phyloP scores from a whole-genome alignment of 2,113 vertebrate species.

The Garra rufa region DNA sequence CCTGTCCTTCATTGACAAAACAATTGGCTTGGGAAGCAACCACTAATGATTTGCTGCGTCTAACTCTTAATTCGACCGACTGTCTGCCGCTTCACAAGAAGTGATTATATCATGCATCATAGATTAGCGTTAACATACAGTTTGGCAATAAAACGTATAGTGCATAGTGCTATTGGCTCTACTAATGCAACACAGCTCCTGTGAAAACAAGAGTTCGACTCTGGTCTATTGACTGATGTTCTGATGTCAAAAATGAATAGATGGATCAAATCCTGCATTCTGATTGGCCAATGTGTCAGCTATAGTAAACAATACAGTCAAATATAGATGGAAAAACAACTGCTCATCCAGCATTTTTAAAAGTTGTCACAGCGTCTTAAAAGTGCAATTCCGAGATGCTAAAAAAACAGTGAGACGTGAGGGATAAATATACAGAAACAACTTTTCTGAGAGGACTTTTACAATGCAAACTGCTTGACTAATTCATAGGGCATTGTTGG shows the following conservation, averaged over 20 bases:
- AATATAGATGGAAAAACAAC: not conserved
- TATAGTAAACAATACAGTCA: not conserved
- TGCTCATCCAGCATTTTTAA: not conserved
- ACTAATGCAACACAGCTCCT: conserved; percentile 31
- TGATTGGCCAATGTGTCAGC: not conserved
- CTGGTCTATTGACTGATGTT: conserved; percentile 40
- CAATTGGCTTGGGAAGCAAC: conserved; percentile 49
- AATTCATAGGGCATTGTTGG: too few relatives aligned
- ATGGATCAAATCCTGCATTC: not conserved
- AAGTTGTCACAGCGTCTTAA: not conserved
- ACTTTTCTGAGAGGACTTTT: too few relatives aligned
- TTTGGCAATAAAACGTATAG: conserved; percentile 32
- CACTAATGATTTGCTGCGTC: conserved; percentile 47
- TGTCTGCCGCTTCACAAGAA: conserved; percentile 31
- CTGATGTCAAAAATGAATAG: conserved; percentile 41
- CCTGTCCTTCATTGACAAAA: conserved; percentile 49
- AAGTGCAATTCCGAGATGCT: too few relatives aligned
- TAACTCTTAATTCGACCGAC: conserved; percentile 50
- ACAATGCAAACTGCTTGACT: too few relatives aligned
- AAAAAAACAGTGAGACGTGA: too few relatives aligned
- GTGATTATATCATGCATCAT: conserved; percentile 45
- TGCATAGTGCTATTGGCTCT: not conserved
- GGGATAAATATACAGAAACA: too few relatives aligned
- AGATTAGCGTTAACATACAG: conserved; percentile 38
- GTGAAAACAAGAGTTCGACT: conserved; percentile 45